Conservation (phyloP, 2,888 invertebrate species). For the Tipula confusa region DNA sequence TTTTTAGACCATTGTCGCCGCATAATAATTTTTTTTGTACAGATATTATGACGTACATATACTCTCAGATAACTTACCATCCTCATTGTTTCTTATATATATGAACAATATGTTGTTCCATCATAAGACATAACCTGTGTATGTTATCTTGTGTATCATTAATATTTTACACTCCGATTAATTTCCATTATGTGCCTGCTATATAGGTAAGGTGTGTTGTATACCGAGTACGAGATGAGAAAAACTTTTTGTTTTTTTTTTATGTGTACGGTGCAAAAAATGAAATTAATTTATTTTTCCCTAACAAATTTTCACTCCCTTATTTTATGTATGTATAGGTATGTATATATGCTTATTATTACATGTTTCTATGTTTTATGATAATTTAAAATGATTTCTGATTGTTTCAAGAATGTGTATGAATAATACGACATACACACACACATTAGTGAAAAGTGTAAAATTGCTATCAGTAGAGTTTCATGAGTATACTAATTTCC, state of each 20-base stretch:
- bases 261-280: neutral
- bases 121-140: neutral
- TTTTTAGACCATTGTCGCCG: neutral
- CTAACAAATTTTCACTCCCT: neutral
- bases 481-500: neutral
- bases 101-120: neutral
- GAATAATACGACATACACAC: too few species aligned
- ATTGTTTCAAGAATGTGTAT: neutral
- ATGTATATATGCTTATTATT: neutral
- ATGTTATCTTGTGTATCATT: neutral
- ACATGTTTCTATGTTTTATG: neutral
- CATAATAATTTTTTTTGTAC: neutral
- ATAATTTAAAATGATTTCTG: neutral
- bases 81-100: neutral
- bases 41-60: too few species aligned
- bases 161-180: neutral
- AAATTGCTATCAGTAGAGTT: neutral
- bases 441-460: neutral
- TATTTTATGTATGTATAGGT: too few species aligned
- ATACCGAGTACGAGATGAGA: neutral
- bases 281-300: neutral
- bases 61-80: too few species aligned
- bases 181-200: neutral
- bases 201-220: neutral
- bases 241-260: neutral